Base-by-base conservation (phyloP, 2,113 vertebrate species). In the Dicentrarchus labrax region DNA sequence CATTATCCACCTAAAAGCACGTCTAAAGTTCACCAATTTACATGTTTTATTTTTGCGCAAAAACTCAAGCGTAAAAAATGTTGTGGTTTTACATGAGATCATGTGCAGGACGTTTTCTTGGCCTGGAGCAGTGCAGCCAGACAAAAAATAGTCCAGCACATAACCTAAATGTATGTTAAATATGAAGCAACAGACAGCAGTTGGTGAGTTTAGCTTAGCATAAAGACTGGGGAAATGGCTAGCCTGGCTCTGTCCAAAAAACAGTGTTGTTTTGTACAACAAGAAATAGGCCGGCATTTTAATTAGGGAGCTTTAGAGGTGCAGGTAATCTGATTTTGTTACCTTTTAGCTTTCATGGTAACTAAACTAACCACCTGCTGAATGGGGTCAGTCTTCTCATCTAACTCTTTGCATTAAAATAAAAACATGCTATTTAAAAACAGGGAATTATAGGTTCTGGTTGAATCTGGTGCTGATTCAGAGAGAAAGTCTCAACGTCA, bases 401-500 rank as follows among this genome's bases (percentile, higher is more conserved):
- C 4, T 57, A 8, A 19, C n/a, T 67, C n/a, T 68, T 11, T 17
- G 41, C n/a, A 43, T 45, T 8, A 69, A 13, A 48, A 10, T 4
- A 51, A 61, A 51, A 19, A 41, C 10, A 8, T 30, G 30, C 30
- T 30, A 30, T 30, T 50, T 36, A 17, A 38, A 45, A 53, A 74
- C 16, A 2, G 30, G 47, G 36, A 9, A 39, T 41, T 53, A 15
- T 21, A n/a, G 15, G 48, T 48, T 21, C 30, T 65, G n/a, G 39
- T 41, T 12, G 81, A 36, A 77, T 86, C 87, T 88, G 89, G 74
- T 82, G 77, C 88, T 54, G 36, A 85, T 79, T 83, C 69, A 84
- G 68, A 39, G 56, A 43, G 68, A 39, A 53, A 38, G 57, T 21
- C 75, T 74, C 69, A 83, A 39, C 6, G 9, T 79, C 73, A 80